phyloP scores from a whole-genome alignment of 2,888 invertebrate genomes.

The Horisme vitalbata region DNA sequence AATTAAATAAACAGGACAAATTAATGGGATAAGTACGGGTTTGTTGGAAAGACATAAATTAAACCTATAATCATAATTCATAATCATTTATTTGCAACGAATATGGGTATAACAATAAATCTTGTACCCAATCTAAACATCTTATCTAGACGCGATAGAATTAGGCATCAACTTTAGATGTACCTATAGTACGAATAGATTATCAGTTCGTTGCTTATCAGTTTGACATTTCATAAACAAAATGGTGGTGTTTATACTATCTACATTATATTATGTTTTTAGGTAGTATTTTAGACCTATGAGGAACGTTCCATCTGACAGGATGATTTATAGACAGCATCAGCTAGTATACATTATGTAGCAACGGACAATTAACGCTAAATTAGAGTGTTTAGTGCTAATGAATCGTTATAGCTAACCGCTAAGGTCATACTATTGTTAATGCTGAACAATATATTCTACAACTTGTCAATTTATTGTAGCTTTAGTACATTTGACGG shows the following conservation, averaged over 20 bases:
- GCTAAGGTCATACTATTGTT: slow-evolving; percentile 20
- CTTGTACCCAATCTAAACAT: too few species aligned
- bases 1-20: slow-evolving; percentile 17
- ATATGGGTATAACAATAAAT: too few species aligned
- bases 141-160: too few species aligned
- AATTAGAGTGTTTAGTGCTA: slow-evolving; percentile 36
- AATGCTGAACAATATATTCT: slow-evolving; percentile 9
- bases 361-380: slow-evolving; percentile 27
- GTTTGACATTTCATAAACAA: too few species aligned
- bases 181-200: too few species aligned
- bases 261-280: too few species aligned
- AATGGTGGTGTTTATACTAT: too few species aligned
- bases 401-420: slow-evolving; percentile 38
- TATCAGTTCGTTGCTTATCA: too few species aligned
- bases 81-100: too few species aligned
- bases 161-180: too few species aligned
- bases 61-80: background rate
- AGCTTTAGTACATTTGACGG: background rate
- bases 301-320: slow-evolving; percentile 5
- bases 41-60: slow-evolving; percentile 3
- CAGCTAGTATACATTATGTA: slow-evolving; percentile 2
- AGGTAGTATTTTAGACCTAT: too few species aligned
- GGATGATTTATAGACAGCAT: slow-evolving; percentile 1
- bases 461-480: background rate
- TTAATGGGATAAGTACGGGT: background rate